Percentiles rank a stretch among this genome's conserved stretches.
These are phyloP conservation scores for Dendronephthya gigantea DNA, from an alignment of 64 coral and sea anemone genomes.

Conservation along the genomic window DNA sequence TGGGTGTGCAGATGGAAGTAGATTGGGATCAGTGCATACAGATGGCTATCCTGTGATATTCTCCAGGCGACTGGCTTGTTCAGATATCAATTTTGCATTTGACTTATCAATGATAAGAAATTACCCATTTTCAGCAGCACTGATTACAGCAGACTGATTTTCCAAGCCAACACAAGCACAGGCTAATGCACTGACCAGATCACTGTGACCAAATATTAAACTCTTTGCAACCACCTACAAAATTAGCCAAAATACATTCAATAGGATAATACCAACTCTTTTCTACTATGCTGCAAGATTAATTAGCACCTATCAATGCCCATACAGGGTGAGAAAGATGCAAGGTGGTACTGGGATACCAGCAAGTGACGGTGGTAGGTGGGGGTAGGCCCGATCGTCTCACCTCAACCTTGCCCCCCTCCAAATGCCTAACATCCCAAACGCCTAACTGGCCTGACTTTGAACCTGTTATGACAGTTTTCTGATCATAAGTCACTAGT, in stretches of 20 bases:
- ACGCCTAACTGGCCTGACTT: conserved; percentile 77
- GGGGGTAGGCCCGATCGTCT: background rate
- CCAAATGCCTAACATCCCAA: conserved; percentile 71
- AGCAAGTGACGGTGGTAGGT: background rate
- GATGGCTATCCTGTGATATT: no score
- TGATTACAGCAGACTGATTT: conserved; percentile 87
- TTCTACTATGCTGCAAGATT: no score
- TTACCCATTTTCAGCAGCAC: conserved; percentile 98
- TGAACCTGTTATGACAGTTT: conserved; percentile 79
- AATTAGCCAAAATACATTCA: background rate
- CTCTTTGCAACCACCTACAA: conserved; percentile 76
- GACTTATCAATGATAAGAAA: no score
- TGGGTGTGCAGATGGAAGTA: no score
- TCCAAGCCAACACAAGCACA: conserved; percentile 90
- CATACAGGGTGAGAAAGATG: no score
- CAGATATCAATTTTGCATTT: no score
- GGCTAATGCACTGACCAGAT: conserved; percentile 74
- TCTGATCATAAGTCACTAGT: conserved; percentile 87
- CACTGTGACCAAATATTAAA: conserved; percentile 88
- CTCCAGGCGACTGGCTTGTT: no score
- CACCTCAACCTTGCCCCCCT: conserved; percentile 66
- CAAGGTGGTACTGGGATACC: no score
- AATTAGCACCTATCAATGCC: no score
- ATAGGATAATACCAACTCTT: no score
- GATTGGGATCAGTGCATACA: no score